Base-by-base conservation (phyloP, 1,140 invertebrate genomes). In the Aporrectodea caliginosa region DNA sequence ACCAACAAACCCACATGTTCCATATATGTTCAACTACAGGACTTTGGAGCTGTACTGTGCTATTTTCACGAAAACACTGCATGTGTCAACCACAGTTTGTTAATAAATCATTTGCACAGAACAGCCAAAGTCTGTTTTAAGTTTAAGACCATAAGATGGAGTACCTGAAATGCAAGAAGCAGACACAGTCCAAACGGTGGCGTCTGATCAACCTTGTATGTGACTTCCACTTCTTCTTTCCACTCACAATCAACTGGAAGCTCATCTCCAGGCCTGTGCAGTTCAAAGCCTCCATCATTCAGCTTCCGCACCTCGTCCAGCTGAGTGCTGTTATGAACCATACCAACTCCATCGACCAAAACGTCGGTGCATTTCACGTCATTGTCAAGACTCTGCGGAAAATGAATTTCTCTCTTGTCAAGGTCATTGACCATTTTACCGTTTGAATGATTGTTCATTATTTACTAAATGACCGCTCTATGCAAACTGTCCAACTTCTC, bases 121-220 rank as follows among this genome's bases (percentile, higher is more conserved):
- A n/a, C n/a, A n/a, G n/a, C n/a, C n/a, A n/a, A n/a, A n/a, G n/a
- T n/a, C n/a, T n/a, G n/a, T n/a, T n/a, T n/a, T n/a, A n/a, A n/a
- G n/a, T n/a, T n/a, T n/a, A n/a, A n/a, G n/a, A n/a, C n/a, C n/a
- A n/a, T n/a, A 74, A 74, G 27, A 2, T 33, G 31, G 58, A 32
- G 27, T 6, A 76, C 75, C 75, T 76, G 75, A 35, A 76, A 76
- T 22, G 33, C 75, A 43, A 76, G 75, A 68, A 76, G 75, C 12
- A 76, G 22, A 35, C 33, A 76, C 33, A 76, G 22, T 30, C 35
- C 34, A 76, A 76, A 0, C 43, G 75, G 75, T 43, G 75, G 75
- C 27, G 75, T 76, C 29, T 76, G 32, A 35, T 76, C 75, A 16
- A 76, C 75, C 29, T 58, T 35, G 33, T 58, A 76, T 2, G 35